phyloP scores from a whole-genome alignment of 2,797 vertebrate genomes.

The Sebastes cheni region DNA sequence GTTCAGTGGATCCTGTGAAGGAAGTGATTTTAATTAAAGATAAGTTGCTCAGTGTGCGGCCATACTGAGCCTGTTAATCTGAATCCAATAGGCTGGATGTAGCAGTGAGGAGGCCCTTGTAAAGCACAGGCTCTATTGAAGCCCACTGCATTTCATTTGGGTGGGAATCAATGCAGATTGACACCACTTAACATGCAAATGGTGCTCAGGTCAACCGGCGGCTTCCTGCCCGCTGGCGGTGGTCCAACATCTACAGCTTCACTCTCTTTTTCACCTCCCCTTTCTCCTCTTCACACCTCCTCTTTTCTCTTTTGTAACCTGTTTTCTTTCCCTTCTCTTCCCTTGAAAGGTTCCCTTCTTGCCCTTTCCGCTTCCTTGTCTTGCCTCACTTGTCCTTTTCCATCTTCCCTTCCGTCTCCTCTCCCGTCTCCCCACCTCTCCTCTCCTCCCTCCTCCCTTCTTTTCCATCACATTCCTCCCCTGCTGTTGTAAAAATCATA shows the following conservation, averaged over 20 bases:
- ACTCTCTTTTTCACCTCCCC: slow-evolving; percentile 13
- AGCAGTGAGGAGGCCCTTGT: slow-evolving; percentile 88
- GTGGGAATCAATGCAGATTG: slow-evolving; percentile 94
- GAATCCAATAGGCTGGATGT: slow-evolving; percentile 95
- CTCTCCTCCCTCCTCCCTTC: not conserved
- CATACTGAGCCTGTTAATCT: slow-evolving; percentile 93
- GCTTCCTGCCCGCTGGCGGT: slow-evolving; percentile 71
- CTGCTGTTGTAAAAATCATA: slow-evolving; percentile 77
- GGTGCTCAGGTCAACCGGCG: slow-evolving; percentile 79
- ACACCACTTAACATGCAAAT: slow-evolving; percentile 97
- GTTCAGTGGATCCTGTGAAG: slow-evolving; percentile 55
- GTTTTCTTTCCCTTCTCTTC: not conserved
- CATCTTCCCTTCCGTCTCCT: not conserved
- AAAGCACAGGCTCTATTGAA: slow-evolving; percentile 93
- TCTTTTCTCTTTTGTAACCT: not conserved
- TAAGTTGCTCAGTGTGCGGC: slow-evolving; percentile 92
- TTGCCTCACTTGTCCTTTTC: not conserved
- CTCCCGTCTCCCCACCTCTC: not conserved
- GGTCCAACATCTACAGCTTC: slow-evolving; percentile 58
- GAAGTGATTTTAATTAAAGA: slow-evolving; percentile 99
- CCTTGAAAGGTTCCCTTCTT: not conserved
- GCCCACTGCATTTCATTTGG: slow-evolving; percentile 90
- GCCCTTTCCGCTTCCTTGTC: not conserved
- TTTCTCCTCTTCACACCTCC: not conserved
- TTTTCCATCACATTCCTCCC: slow-evolving; percentile 65